Percentiles rank a stretch among this genome's conserved stretches.
These are phyloP conservation scores for Thryonomys swinderianus DNA, from an alignment of 2,113 vertebrate species.

Conservation along the genomic window DNA sequence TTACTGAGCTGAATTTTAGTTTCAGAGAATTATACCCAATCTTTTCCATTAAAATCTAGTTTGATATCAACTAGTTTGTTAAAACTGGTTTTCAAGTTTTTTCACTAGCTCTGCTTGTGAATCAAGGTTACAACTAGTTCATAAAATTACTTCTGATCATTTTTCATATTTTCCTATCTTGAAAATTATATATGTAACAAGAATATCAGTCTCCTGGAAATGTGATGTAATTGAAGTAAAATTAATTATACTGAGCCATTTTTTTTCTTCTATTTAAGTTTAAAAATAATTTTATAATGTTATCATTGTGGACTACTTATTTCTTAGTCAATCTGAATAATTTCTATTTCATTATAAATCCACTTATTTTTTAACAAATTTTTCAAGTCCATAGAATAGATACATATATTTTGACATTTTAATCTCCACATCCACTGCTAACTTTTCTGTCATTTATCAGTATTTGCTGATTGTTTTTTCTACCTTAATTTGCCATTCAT, in stretches of 20 bases:
- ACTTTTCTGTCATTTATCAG: background rate
- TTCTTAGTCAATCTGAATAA: background rate
- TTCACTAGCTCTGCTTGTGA: background rate
- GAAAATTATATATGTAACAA: background rate
- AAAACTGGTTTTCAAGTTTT: background rate
- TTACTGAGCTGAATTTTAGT: background rate
- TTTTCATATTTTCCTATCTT: background rate
- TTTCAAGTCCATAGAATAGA: background rate
- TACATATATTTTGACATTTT: background rate
- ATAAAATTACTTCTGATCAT: background rate
- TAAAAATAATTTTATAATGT: conserved; percentile 14
- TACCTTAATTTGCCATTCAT: background rate
- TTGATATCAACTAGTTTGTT: background rate
- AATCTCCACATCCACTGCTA: background rate
- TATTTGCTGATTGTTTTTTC: background rate
- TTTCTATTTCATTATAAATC: background rate
- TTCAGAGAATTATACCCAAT: background rate
- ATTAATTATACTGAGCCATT: background rate
- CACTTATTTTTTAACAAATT: background rate
- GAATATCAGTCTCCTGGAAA: background rate
- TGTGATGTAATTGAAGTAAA: conserved; percentile 18
- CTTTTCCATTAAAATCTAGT: background rate
- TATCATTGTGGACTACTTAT: background rate
- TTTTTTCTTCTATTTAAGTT: background rate
- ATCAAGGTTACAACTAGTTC: background rate